These are phyloP conservation scores for Copsychus sechellarum DNA, from an alignment of 2,113 vertebrate species.

Conservation along the genomic window DNA sequence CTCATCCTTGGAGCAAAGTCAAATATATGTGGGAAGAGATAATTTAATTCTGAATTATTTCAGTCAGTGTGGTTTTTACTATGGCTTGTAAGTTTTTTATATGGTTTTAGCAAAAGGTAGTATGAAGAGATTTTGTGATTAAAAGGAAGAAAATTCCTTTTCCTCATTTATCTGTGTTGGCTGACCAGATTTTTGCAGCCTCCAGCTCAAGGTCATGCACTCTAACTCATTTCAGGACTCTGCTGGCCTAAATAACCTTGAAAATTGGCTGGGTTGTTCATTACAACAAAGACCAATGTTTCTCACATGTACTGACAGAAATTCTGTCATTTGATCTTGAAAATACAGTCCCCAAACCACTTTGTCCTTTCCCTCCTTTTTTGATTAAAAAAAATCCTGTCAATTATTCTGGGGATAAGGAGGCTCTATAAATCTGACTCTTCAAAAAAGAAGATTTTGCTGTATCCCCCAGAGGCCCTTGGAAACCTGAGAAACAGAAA, in stretches of 20 bases:
- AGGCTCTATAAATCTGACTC: not conserved
- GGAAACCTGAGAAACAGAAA: not conserved
- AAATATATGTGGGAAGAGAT: not conserved
- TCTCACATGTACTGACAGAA: not conserved
- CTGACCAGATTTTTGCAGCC: not conserved
- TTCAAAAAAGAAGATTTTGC: not conserved
- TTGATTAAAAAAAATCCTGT: not conserved
- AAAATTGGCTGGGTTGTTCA: not conserved
- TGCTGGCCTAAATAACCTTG: slow-evolving; percentile 11
- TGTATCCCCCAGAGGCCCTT: not conserved
- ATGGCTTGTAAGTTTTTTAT: not conserved
- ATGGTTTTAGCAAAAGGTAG: not conserved
- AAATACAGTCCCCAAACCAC: not conserved
- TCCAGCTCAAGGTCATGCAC: not conserved
- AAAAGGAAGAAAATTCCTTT: not conserved
- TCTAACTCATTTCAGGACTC: not conserved
- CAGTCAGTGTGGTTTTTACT: not conserved
- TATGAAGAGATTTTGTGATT: not conserved
- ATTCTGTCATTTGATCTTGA: not conserved
- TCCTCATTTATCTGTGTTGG: not conserved
- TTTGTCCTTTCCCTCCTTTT: not conserved
- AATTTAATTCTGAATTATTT: slow-evolving; percentile 12
- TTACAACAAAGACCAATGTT: not conserved
- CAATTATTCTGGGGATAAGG: not conserved
- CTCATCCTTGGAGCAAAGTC: slow-evolving; percentile 16